Conservation (phyloP, 2,888 invertebrate species). For the Steromphala cineraria region DNA sequence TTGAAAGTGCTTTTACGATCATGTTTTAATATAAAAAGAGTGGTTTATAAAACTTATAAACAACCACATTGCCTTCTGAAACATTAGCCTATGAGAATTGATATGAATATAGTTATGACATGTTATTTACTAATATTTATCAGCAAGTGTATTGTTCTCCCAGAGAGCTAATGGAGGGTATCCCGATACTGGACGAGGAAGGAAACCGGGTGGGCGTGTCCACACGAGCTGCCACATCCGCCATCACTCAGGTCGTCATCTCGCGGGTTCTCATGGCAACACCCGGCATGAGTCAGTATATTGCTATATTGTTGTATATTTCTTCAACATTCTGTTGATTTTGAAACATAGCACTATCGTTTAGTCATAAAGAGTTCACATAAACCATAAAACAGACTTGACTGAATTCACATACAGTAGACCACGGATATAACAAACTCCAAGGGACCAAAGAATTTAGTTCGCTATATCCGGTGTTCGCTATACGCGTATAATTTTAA, state of each 20-base stretch:
- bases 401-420: neutral
- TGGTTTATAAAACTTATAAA: no score
- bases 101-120: no score
- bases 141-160: constrained; percentile 37
- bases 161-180: constrained; percentile 88
- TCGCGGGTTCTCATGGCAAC: constrained; percentile 94
- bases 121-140: neutral
- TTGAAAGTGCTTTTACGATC: no score
- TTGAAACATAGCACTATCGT: neutral
- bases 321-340: neutral
- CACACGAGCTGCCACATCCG: constrained; percentile 84
- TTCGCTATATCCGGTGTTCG: no score
- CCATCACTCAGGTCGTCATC: constrained; percentile 90
- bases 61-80: no score
- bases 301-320: neutral
- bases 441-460: no score
- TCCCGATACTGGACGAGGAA: constrained; percentile 86
- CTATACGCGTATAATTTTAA: no score
- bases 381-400: neutral
- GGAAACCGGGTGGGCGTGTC: constrained; percentile 83
- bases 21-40: no score
- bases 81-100: no score
- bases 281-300: constrained; percentile 92
- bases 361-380: no score
- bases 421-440: no score